A percentile compares a stretch with the other conserved stretches of the same genome.
Evolutionary conservation across 1,140 invertebrate species (phyloP).

Genomic region (Centruroides sculpturatus): DNA sequence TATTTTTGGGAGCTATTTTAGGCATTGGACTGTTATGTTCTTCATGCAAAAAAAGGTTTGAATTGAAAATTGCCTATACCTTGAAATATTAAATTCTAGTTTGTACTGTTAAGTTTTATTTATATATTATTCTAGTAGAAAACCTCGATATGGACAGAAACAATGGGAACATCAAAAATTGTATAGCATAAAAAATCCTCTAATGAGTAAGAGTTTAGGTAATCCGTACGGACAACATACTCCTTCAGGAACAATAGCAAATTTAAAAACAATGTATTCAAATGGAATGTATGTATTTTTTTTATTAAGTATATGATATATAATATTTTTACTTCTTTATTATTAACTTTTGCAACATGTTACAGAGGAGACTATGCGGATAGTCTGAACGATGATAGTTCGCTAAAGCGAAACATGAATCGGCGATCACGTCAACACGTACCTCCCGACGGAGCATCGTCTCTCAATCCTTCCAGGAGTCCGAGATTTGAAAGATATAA

Average conservation of each 20-base stretch:
- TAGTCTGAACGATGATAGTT: slow-evolving; percentile 7
- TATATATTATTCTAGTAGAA: slow-evolving; percentile 12
- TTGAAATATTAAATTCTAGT: no score
- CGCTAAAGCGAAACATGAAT: slow-evolving; percentile 11
- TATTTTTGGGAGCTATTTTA: slow-evolving; percentile 59
- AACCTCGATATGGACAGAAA: slow-evolving; percentile 18
- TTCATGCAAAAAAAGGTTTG: slow-evolving; percentile 22
- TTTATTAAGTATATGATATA: background rate
- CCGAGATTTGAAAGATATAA: slow-evolving; percentile 15
- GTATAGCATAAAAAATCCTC: slow-evolving; percentile 22
- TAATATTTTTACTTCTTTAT: background rate
- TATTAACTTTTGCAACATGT: background rate
- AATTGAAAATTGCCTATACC: no score
- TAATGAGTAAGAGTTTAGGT: slow-evolving; percentile 20
- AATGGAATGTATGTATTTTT: slow-evolving; percentile 16
- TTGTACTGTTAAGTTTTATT: background rate
- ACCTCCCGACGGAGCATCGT: slow-evolving; percentile 20
- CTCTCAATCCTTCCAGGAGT: slow-evolving; percentile 15
- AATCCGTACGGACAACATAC: slow-evolving; percentile 20
- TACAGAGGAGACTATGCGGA: slow-evolving; percentile 11
- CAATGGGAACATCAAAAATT: slow-evolving; percentile 22
- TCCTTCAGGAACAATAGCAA: slow-evolving; percentile 15
- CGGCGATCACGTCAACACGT: slow-evolving; percentile 13
- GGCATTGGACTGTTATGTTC: slow-evolving; percentile 36
- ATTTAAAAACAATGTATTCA: slow-evolving; percentile 19